These are phyloP conservation scores for Aphrophora alni DNA, from an alignment of 2,888 invertebrate genomes.

Conservation along the genomic window DNA sequence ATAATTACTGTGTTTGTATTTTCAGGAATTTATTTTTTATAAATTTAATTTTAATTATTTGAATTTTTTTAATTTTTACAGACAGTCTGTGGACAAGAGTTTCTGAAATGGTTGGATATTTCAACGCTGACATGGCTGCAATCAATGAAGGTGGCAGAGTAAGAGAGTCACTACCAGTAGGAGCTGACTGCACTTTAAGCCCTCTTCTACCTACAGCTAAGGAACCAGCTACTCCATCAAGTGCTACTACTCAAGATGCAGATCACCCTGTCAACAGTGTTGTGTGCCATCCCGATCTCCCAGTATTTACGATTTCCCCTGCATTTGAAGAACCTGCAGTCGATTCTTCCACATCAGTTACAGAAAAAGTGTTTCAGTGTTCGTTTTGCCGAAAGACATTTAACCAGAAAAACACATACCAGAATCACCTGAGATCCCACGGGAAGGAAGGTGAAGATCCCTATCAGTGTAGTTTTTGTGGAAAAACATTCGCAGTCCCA, in stretches of 20 bases:
- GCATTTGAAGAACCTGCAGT: conserved; percentile 46
- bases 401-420: conserved; percentile 76
- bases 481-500: conserved; percentile 90
- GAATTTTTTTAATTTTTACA: too few relatives aligned
- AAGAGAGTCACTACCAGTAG: conserved; percentile 57
- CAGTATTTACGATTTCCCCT: conserved; percentile 56
- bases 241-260: conserved; percentile 56
- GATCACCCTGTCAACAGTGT: conserved; percentile 60
- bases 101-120: conserved; percentile 63
- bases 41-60: conserved; percentile 12
- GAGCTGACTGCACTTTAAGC: conserved; percentile 55
- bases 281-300: conserved; percentile 67
- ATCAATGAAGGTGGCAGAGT: conserved; percentile 49
- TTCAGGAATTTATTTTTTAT: conserved; percentile 22
- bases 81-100: conserved; percentile 59
- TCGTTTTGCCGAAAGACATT: conserved; percentile 77
- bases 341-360: conserved; percentile 47
- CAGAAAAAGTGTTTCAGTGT: conserved; percentile 64
- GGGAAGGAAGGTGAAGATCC: conserved; percentile 66
- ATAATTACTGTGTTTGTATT: too few relatives aligned
- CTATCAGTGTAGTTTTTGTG: conserved; percentile 88
- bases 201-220: conserved; percentile 60
- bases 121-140: conserved; percentile 53
- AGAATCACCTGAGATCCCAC: conserved; percentile 73
- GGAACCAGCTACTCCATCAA: conserved; percentile 62